Evolutionary conservation across 2,888 invertebrate genomes (phyloP).

Genomic region (Gari tellinella): DNA sequence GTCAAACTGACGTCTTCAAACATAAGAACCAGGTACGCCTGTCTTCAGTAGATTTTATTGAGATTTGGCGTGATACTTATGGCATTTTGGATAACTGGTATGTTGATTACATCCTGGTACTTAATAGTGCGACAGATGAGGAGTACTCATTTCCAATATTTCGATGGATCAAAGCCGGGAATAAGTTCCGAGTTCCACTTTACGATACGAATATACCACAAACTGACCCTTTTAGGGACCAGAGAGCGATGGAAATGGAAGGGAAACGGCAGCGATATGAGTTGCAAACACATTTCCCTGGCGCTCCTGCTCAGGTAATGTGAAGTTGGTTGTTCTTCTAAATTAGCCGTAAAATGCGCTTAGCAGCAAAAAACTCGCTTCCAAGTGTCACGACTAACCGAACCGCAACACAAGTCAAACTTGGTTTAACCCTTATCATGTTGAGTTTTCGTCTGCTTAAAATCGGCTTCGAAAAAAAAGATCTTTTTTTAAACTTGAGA

Average conservation of each 20-base stretch:
- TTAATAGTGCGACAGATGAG: constrained; percentile 20
- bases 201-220: constrained; percentile 84
- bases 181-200: constrained; percentile 80
- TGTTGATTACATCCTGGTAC: constrained; percentile 72
- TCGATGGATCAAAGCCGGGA: constrained; percentile 83
- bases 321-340: too few species aligned
- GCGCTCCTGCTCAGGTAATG: constrained; percentile 73
- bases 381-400: too few species aligned
- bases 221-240: constrained; percentile 80
- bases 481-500: too few species aligned
- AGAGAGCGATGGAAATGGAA: constrained; percentile 82
- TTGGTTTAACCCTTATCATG: too few species aligned
- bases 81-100: constrained; percentile 83
- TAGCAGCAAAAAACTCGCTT: too few species aligned
- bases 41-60: constrained; percentile 70
- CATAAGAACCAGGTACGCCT: constrained; percentile 36
- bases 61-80: constrained; percentile 82
- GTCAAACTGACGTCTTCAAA: constrained; percentile 78
- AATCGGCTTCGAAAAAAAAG: too few species aligned
- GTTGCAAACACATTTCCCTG: constrained; percentile 58
- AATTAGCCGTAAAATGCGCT: too few species aligned
- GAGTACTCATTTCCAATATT: constrained; percentile 78
- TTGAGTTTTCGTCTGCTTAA: too few species aligned
- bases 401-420: too few species aligned
- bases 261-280: constrained; percentile 77